Conservation (phyloP, 2,113 vertebrate genomes). For the Damaliscus lunatus region DNA sequence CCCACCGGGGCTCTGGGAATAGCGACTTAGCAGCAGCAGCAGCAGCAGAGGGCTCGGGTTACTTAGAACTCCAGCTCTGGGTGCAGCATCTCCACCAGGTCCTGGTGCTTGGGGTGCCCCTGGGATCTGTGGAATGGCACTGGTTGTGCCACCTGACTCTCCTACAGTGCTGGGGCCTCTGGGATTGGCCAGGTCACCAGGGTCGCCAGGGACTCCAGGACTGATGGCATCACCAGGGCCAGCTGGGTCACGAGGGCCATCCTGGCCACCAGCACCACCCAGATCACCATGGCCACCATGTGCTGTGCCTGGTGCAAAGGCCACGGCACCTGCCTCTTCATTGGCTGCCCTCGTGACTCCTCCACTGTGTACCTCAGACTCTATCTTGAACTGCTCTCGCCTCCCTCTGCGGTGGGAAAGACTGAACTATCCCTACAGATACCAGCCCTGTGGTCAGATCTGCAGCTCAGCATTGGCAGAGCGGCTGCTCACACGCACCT, state of each 20-base stretch:
- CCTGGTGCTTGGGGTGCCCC: rapidly evolving
- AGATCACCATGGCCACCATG: background rate
- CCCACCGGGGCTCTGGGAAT: rapidly evolving
- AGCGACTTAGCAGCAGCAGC: too few relatives aligned
- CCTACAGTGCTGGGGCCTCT: background rate
- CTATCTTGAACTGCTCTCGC: background rate
- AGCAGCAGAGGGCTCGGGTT: background rate
- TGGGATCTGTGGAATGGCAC: background rate
- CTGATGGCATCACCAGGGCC: background rate
- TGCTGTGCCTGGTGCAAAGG: background rate
- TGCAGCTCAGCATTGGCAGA: rapidly evolving
- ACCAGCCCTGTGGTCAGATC: background rate
- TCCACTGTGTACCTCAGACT: background rate
- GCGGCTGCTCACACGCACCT: background rate
- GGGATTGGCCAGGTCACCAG: background rate
- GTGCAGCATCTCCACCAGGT: background rate
- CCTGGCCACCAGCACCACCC: background rate
- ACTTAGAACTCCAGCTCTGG: rapidly evolving
- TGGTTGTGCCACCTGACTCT: background rate
- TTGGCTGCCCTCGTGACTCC: background rate
- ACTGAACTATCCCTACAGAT: background rate
- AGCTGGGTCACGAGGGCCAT: too few relatives aligned
- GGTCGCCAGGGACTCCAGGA: background rate
- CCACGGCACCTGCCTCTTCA: background rate
- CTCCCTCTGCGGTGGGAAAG: background rate